Evolutionary conservation across 2,797 vertebrate species (phyloP).

Genomic region (Pseudomugil tenellus): DNA sequence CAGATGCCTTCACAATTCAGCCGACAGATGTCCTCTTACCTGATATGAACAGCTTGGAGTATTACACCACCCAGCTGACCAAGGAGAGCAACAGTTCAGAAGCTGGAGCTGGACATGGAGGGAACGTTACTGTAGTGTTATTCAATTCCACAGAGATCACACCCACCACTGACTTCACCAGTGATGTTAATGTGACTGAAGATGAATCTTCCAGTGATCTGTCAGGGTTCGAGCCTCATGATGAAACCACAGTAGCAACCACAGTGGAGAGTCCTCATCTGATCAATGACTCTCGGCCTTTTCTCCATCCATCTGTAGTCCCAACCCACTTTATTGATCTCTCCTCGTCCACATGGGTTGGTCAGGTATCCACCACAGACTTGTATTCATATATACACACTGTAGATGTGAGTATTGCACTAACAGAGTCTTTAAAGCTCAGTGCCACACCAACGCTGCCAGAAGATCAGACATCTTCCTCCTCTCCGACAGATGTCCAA

Average conservation of each 20-base stretch:
- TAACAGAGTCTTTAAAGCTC: constrained; percentile 49
- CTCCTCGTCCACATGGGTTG: constrained; percentile 73
- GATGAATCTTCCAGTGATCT: constrained; percentile 71
- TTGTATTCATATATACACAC: constrained; percentile 52
- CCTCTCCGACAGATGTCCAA: constrained; percentile 70
- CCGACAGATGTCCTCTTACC: constrained; percentile 76
- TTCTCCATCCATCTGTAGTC: constrained; percentile 74
- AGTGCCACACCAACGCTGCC: constrained; percentile 58
- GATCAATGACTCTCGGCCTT: constrained; percentile 65
- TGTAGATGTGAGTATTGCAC: constrained; percentile 39
- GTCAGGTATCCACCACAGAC: constrained; percentile 76
- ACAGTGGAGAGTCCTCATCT: constrained; percentile 60
- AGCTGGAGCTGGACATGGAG: constrained; percentile 63
- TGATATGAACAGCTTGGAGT: constrained; percentile 78
- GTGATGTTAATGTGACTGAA: constrained; percentile 58
- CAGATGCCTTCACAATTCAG: constrained; percentile 62
- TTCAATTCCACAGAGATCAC: constrained; percentile 53
- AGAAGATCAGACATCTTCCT: constrained; percentile 46
- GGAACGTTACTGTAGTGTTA: constrained; percentile 64
- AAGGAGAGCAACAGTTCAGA: constrained; percentile 53
- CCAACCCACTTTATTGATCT: constrained; percentile 57
- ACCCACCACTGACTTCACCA: constrained; percentile 54
- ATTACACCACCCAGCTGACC: constrained; percentile 77
- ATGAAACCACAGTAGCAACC: constrained; percentile 47
- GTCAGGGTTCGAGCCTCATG: constrained; percentile 72